Evolutionary conservation across 2,797 vertebrate species (phyloP).

Genomic region (Hydrophis major): DNA sequence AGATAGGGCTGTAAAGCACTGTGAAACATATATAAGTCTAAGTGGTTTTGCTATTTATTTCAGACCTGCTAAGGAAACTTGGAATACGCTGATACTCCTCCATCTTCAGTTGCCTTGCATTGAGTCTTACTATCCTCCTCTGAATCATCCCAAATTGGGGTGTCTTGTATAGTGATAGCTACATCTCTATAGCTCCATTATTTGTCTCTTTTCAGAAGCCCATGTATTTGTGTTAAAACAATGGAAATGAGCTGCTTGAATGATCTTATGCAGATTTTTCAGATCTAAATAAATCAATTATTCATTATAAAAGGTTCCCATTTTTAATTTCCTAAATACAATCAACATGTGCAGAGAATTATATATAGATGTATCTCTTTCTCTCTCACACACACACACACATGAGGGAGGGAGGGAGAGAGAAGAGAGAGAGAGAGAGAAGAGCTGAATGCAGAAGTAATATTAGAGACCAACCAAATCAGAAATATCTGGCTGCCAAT

Average conservation of each 20-base stretch:
- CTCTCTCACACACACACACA: not conserved
- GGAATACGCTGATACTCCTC: not conserved
- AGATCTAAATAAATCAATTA: slow-evolving; percentile 8
- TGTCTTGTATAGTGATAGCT: not conserved
- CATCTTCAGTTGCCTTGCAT: not conserved
- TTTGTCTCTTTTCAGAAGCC: not conserved
- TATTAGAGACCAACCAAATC: slow-evolving; percentile 4
- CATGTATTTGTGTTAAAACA: slow-evolving; percentile 1
- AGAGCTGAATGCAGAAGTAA: not conserved
- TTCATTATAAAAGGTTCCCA: not conserved
- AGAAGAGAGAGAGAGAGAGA: not conserved
- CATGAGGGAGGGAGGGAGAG: not conserved
- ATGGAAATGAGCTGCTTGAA: not conserved
- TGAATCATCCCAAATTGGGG: not conserved
- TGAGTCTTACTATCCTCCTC: not conserved
- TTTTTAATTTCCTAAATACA: not conserved
- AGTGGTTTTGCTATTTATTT: not conserved
- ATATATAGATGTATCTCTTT: not conserved
- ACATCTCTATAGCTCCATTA: not conserved
- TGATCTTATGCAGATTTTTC: not conserved
- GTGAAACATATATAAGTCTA: no score
- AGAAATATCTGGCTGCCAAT: slow-evolving; percentile 32
- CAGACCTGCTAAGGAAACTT: not conserved
- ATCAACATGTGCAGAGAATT: not conserved
- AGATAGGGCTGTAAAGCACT: no score